Percentiles rank a stretch among this genome's conserved stretches.
phyloP scores from a whole-genome alignment of 2,797 vertebrate species.

The Rallus crepitans region DNA sequence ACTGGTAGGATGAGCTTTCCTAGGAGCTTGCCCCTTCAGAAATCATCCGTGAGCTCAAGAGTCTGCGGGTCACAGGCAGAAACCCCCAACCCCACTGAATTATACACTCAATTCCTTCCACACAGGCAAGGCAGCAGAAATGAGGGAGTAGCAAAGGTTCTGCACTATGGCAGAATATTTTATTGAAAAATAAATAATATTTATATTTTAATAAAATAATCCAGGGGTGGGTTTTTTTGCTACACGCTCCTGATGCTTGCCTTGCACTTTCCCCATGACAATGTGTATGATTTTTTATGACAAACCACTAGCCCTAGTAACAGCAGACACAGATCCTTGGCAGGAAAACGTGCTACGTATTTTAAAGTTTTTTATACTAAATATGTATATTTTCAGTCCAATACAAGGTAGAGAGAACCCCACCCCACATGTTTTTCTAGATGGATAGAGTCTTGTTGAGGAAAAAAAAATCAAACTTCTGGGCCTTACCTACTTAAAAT shows the following conservation, averaged over 20 bases:
- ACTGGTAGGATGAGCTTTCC: neutral
- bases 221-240: neutral
- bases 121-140: neutral
- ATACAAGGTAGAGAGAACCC: neutral
- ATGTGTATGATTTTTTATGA: neutral
- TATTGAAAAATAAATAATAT: neutral
- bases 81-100: neutral
- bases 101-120: rapidly evolving
- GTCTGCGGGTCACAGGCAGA: neutral
- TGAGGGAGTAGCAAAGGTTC: rapidly evolving
- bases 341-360: neutral
- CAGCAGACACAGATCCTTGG: neutral
- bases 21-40: neutral
- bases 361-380: neutral
- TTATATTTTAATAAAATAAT: neutral
- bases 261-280: neutral
- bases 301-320: neutral
- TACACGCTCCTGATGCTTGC: neutral
- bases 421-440: neutral
- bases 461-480: neutral
- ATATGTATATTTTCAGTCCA: neutral
- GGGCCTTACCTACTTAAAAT: neutral
- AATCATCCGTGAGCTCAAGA: neutral
- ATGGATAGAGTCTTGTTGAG: neutral
- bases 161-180: neutral